Conservation (phyloP, 2,888 invertebrate species). For the Lacanobia wlatinum region DNA sequence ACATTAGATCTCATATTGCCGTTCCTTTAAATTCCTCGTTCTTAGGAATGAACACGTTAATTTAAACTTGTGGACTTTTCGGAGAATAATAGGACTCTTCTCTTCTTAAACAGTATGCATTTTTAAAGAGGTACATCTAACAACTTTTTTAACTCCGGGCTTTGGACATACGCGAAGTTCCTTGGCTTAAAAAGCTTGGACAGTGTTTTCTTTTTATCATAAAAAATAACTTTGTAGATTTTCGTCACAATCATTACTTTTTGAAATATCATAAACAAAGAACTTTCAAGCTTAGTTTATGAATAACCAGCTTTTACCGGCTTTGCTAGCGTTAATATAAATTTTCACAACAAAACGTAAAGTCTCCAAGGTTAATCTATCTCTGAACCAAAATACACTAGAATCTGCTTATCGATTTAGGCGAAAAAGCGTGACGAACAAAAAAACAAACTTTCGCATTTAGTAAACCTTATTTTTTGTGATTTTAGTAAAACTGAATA, state of each 20-base stretch:
- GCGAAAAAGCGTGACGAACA: too few species aligned
- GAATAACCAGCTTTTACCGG: too few species aligned
- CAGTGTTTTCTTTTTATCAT: conserved; percentile 15
- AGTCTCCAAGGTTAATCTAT: too few species aligned
- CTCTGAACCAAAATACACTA: too few species aligned
- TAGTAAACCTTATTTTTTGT: too few species aligned
- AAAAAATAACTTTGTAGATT: conserved; percentile 3
- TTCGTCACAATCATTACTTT: not conserved
- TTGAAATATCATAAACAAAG: not conserved
- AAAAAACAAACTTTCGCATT: too few species aligned
- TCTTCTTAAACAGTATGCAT: conserved; percentile 74
- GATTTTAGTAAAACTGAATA: too few species aligned
- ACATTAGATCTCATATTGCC: not conserved
- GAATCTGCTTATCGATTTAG: too few species aligned
- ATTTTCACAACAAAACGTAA: too few species aligned
- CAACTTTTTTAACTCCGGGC: conserved; percentile 57
- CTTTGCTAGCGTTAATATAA: too few species aligned
- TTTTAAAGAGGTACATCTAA: conserved; percentile 73
- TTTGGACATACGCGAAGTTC: conserved; percentile 36
- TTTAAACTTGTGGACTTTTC: conserved; percentile 49
- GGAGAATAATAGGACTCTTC: conserved; percentile 46
- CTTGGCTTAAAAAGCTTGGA: conserved; percentile 43
- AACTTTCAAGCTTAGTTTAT: too few species aligned
- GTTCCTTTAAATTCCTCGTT: not conserved
- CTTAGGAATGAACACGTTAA: not conserved